These are phyloP conservation scores for Achlya flavicornis DNA, from an alignment of 2,888 invertebrate genomes.

Conservation along the genomic window DNA sequence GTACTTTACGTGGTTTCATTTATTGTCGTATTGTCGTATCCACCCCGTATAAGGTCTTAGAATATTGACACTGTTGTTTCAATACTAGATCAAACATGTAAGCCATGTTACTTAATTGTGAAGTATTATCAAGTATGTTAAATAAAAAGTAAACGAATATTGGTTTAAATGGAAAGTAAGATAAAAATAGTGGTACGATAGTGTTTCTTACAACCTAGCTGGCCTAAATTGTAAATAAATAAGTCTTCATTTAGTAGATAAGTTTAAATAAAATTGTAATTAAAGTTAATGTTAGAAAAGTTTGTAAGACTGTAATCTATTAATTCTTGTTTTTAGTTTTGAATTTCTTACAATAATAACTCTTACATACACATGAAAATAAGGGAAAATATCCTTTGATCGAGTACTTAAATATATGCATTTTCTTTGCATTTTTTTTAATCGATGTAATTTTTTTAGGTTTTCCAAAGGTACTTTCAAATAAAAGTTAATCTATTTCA, in stretches of 20 bases:
- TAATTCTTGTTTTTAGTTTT: background rate
- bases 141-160: background rate
- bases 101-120: too few relatives aligned
- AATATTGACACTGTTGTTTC: too few relatives aligned
- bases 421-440: background rate
- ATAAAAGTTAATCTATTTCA: too few relatives aligned
- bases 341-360: background rate
- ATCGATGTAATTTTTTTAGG: too few relatives aligned
- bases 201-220: conserved; percentile 55
- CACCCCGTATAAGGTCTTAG: too few relatives aligned
- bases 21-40: too few relatives aligned
- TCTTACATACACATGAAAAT: background rate
- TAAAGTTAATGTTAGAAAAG: conserved; percentile 14
- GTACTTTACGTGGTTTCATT: too few relatives aligned
- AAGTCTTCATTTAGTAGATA: conserved; percentile 29
- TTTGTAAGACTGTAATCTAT: conserved; percentile 12
- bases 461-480: too few relatives aligned
- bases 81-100: too few relatives aligned
- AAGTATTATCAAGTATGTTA: background rate
- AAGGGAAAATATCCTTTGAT: background rate
- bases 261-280: conserved; percentile 12
- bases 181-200: conserved; percentile 40
- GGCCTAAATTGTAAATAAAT: conserved; percentile 50
- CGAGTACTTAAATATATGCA: too few relatives aligned
- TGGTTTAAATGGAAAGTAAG: conserved; percentile 22